Base-by-base conservation (phyloP, 1,140 invertebrate species). In the Sipha flava region DNA sequence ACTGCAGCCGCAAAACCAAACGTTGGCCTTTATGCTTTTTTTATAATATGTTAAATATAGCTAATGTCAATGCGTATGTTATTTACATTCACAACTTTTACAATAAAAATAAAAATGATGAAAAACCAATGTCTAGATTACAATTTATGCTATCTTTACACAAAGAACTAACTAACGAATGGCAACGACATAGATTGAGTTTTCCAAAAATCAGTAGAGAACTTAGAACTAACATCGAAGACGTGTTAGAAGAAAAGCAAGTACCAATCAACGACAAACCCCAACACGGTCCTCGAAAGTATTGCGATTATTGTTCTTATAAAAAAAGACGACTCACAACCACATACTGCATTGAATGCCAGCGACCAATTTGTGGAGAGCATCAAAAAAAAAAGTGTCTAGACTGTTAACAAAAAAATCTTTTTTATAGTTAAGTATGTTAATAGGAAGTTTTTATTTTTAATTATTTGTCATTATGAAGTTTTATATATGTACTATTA, bases 21-120 rank as follows among this genome's bases (percentile, higher is more conserved):
- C 81, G 83, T 72, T 85, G 84, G 84, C 84, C 85, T 14, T 66
- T 66, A 45, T 66, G 34, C 40, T 66, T 66, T 66, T 66, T 66
- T 85, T 9, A 85, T 31, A 59, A 54, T 83, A 64, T 66, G 62
- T 66, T 66, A 43, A 66, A 66, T 40, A 66, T 66, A 12, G 62
- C 34, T 43, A 64, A 64, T 21, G 59, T 64, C 10, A 64, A 64
- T 21, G 59, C 18, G 6, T 66, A 66, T 23, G 9, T 66, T 6
- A 66, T 66, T 66, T 40, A 66, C 21, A 23, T 2, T 2, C 34
- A 66, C 23, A 66, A 66, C 26, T 66, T 66, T 66, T 66, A 66
- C 1, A 66, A 66, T 12, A 66, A 40, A 40, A 66, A 40, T 66
- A 43, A 40, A 66, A 23, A 66, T 10, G 1, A 66, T 7, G n/a